A percentile compares a stretch with the other conserved stretches of the same genome.
Conservation (phyloP, 2,888 invertebrate genomes). For the Pherbina coryleti region DNA sequence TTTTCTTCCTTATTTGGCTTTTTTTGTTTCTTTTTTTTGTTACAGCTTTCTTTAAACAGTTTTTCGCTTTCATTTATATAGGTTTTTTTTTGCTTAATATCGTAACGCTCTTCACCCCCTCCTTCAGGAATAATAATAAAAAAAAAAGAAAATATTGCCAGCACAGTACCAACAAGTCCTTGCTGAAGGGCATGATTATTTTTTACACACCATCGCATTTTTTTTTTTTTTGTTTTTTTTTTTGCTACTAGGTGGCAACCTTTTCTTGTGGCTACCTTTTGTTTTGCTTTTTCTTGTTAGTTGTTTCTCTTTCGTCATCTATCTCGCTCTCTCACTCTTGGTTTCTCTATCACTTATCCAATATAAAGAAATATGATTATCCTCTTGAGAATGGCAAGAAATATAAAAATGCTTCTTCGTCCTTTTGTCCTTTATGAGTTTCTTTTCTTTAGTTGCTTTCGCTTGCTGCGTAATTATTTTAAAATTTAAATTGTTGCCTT, state of each 20-base stretch:
- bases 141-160: not conserved
- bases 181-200: constrained; percentile 42
- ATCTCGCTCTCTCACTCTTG: not conserved
- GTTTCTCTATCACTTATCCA: not conserved
- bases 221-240: constrained; percentile 15
- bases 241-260: not conserved
- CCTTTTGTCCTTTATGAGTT: constrained; percentile 46
- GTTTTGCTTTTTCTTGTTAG: not conserved
- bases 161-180: constrained; percentile 23
- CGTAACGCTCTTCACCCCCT: not conserved
- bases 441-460: constrained; percentile 44
- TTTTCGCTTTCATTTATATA: constrained; percentile 12
- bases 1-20: constrained; percentile 10
- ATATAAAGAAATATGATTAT: constrained; percentile 30
- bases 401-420: constrained; percentile 7
- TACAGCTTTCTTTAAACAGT: constrained; percentile 10
- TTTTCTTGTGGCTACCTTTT: not conserved
- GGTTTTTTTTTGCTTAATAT: constrained; percentile 25
- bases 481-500: constrained; percentile 21
- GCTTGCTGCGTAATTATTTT: constrained; percentile 12
- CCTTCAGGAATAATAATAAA: not conserved
- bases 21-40: no score
- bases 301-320: not conserved
- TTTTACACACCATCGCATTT: constrained; percentile 32
- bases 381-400: constrained; percentile 21